Conservation (phyloP, 1,140 invertebrate species). For the Rhynchophorus ferrugineus region DNA sequence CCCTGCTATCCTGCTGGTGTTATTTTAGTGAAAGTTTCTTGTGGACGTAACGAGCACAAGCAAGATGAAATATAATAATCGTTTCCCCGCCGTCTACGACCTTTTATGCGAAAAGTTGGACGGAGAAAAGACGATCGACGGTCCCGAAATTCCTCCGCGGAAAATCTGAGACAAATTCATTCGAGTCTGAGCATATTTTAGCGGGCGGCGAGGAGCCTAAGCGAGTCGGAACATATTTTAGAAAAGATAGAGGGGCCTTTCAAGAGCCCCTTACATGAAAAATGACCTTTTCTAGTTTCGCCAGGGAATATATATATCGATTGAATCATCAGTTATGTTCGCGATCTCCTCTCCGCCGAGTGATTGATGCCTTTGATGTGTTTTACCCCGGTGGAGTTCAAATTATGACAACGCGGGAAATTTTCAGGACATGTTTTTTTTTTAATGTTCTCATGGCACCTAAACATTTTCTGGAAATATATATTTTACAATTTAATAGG, state of each 20-base stretch:
- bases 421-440: too few species aligned
- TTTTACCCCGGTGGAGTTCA: constrained; percentile 8
- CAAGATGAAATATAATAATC: too few species aligned
- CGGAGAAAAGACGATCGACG: background rate
- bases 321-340: constrained; percentile 10
- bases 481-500: too few species aligned
- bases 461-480: too few species aligned
- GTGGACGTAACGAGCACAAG: too few species aligned
- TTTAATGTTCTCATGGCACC: too few species aligned
- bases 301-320: constrained; percentile 12
- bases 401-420: too few species aligned
- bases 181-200: constrained; percentile 15
- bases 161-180: constrained; percentile 13
- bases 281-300: constrained; percentile 17
- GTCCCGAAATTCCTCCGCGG: background rate
- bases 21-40: too few species aligned
- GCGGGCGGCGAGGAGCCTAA: constrained; percentile 10
- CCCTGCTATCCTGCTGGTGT: too few species aligned
- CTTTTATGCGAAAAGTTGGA: background rate
- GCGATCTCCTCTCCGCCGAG: constrained; percentile 4
- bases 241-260: constrained; percentile 15
- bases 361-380: constrained; percentile 12
- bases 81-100: too few species aligned
- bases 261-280: constrained; percentile 13
- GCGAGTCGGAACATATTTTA: constrained; percentile 9